Evolutionary conservation across 2,113 vertebrate genomes (phyloP).

Genomic region (Emberiza fucata): DNA sequence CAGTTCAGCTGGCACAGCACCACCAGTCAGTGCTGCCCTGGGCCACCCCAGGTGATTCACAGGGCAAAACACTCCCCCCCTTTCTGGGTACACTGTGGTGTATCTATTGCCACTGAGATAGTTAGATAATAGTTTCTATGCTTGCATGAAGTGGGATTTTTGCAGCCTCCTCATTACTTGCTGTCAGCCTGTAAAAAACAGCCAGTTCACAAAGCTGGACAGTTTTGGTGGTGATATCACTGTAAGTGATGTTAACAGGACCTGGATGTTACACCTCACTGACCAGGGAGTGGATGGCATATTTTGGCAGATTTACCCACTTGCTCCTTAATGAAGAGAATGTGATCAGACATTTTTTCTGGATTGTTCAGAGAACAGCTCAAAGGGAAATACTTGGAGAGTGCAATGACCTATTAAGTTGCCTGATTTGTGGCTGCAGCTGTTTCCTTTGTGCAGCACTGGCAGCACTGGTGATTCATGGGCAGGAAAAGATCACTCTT

Average conservation of each 20-base stretch:
- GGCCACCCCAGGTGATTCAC: neutral
- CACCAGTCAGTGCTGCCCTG: neutral
- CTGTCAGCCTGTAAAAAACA: neutral
- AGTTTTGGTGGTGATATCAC: neutral
- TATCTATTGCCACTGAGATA: neutral
- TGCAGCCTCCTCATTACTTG: neutral
- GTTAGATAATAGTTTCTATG: neutral
- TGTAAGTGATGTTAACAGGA: neutral
- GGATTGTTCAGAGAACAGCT: neutral
- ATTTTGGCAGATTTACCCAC: neutral
- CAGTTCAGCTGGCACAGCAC: neutral
- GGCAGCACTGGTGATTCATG: neutral
- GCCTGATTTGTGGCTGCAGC: neutral
- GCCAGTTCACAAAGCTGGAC: neutral
- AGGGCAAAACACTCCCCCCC: neutral
- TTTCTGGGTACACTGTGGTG: neutral
- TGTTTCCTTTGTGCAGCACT: neutral
- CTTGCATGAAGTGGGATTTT: neutral
- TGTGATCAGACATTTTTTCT: neutral
- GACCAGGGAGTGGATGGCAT: neutral
- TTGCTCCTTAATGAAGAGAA: neutral
- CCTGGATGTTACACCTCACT: neutral
- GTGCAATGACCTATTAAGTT: neutral
- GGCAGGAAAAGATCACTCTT: neutral
- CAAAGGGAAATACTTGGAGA: neutral